phyloP scores from a whole-genome alignment of 2,797 vertebrate species.

The Zenarchopterus dispar region DNA sequence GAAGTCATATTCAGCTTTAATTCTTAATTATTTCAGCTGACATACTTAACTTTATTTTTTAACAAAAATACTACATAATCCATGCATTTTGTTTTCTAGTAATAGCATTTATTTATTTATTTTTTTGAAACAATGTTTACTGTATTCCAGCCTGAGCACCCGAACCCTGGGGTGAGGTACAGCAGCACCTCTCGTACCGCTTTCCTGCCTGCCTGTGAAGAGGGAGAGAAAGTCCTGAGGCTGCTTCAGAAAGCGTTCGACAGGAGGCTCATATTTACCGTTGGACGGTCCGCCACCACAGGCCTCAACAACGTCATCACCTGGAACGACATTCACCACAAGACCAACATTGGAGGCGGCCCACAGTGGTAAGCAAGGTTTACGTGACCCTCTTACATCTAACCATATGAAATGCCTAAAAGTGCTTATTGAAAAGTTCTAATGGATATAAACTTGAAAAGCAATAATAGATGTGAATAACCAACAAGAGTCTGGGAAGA shows the following conservation, averaged over 20 bases:
- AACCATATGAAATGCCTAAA: too few species aligned
- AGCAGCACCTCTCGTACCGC: constrained; percentile 81
- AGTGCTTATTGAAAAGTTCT: not conserved
- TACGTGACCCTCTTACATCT: too few species aligned
- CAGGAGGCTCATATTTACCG: constrained; percentile 85
- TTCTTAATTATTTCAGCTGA: too few species aligned
- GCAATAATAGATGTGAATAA: not conserved
- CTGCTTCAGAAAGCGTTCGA: constrained; percentile 87
- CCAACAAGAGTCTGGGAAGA: too few species aligned
- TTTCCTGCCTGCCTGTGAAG: constrained; percentile 83
- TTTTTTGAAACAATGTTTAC: not conserved
- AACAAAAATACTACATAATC: too few species aligned
- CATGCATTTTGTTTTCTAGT: too few species aligned
- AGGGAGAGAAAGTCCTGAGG: constrained; percentile 85
- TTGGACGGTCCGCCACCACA: constrained; percentile 85
- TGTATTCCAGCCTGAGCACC: constrained; percentile 79
- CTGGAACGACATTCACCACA: constrained; percentile 89
- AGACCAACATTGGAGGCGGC: constrained; percentile 84
- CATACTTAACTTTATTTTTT: too few species aligned
- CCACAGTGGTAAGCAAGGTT: constrained; percentile 77
- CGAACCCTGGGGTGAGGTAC: constrained; percentile 85
- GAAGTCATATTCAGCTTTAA: too few species aligned
- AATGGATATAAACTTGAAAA: not conserved
- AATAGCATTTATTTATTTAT: too few species aligned
- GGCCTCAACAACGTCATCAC: constrained; percentile 86